A percentile compares a stretch with the other conserved stretches of the same genome.
Conservation (phyloP, 2,113 vertebrate genomes). For the Eolophus roseicapilla region DNA sequence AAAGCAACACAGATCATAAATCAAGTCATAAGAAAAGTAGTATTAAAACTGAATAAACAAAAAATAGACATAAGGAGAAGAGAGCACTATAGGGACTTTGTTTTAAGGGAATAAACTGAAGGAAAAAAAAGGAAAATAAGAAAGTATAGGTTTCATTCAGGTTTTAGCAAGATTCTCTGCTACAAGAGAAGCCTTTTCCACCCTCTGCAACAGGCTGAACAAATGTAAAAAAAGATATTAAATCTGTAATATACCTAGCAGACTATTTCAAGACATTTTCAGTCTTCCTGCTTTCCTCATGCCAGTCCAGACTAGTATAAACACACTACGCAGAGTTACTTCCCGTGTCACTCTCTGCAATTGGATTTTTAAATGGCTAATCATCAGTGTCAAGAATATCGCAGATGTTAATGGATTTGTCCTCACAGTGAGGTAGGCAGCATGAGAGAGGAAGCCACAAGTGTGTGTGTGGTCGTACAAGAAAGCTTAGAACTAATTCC, state of each 20-base stretch:
- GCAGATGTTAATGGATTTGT: background rate
- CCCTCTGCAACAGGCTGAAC: background rate
- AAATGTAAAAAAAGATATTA: background rate
- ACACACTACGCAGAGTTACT: background rate
- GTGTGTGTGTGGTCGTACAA: background rate
- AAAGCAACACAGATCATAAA: background rate
- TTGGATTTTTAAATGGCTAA: background rate
- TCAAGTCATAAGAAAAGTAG: background rate
- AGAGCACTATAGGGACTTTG: background rate
- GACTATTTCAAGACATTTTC: background rate
- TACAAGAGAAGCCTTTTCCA: background rate
- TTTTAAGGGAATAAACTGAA: background rate
- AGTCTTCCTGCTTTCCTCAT: background rate
- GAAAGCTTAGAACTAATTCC: background rate
- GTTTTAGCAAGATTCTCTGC: background rate
- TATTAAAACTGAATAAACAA: background rate
- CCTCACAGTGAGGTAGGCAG: background rate
- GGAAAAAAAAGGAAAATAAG: background rate
- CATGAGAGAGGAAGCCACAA: background rate
- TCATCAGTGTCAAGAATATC: background rate
- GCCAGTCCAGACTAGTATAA: background rate
- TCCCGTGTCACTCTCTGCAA: background rate
- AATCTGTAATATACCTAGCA: background rate
- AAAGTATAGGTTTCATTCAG: background rate
- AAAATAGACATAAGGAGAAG: background rate